phyloP scores from a whole-genome alignment of 2,113 vertebrate species.

The Proteles cristata region DNA sequence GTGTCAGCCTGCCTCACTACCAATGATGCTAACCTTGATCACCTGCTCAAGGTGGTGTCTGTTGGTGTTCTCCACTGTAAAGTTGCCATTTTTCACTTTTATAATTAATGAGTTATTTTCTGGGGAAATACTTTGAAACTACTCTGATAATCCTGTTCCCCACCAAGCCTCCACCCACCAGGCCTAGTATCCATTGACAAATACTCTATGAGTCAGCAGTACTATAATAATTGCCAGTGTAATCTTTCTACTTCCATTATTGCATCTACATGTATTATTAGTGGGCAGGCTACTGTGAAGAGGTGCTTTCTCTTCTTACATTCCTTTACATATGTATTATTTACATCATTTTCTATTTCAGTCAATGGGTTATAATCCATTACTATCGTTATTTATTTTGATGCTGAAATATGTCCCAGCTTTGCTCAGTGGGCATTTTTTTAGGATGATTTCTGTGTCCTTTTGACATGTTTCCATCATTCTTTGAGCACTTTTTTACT shows the following conservation, averaged over 20 bases:
- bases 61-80: not conserved
- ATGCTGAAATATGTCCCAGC: not conserved
- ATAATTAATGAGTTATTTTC: constrained; percentile 1
- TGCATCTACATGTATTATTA: not conserved
- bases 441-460: not conserved
- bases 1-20: not conserved
- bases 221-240: not conserved
- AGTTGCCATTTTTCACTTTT: not conserved
- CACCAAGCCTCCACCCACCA: not conserved
- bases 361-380: not conserved
- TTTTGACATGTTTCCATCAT: not conserved
- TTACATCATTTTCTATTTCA: not conserved
- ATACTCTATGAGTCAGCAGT: not conserved
- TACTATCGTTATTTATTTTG: not conserved
- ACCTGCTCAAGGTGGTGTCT: not conserved
- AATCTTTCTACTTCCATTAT: not conserved
- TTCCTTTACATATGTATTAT: not conserved
- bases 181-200: not conserved
- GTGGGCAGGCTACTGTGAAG: not conserved
- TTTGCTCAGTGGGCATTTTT: not conserved
- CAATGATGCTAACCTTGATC: not conserved
- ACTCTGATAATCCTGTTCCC: not conserved
- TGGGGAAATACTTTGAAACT: constrained; percentile 22
- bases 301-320: not conserved
- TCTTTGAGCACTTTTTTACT: not conserved